Percentiles rank a stretch among this genome's conserved stretches.
phyloP scores from a whole-genome alignment of 2,888 invertebrate species.

The Taenaris catops region DNA sequence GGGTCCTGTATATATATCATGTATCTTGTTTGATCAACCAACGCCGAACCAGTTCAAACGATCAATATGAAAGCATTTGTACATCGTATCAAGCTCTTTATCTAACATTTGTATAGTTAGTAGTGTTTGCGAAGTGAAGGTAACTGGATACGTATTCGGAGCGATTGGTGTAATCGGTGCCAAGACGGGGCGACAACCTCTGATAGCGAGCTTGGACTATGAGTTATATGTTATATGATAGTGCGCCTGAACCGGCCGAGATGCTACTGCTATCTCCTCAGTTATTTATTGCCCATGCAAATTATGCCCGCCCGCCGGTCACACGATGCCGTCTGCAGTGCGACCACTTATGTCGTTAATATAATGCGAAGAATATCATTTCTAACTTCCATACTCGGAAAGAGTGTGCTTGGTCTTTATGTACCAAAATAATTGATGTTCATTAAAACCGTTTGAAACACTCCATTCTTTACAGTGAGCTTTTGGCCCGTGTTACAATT shows the following conservation, averaged over 20 bases:
- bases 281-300: conserved; percentile 67
- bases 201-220: conserved; percentile 46
- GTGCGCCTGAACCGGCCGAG: conserved; percentile 41
- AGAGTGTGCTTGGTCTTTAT: background rate
- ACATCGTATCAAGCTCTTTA: background rate
- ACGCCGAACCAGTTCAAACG: no score
- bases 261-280: conserved; percentile 45
- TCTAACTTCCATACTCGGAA: conserved; percentile 9
- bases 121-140: conserved; percentile 24
- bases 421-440: conserved; percentile 6
- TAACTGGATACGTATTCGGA: conserved; percentile 29
- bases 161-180: conserved; percentile 44
- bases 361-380: conserved; percentile 15
- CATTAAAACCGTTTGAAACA: conserved; percentile 2
- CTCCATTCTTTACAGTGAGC: conserved; percentile 2
- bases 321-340: conserved; percentile 31
- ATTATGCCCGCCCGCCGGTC: conserved; percentile 44
- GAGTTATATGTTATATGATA: conserved; percentile 29
- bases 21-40: no score
- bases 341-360: conserved; percentile 27
- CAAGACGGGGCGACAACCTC: conserved; percentile 67
- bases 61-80: background rate
- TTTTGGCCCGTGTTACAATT: no score
- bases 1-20: no score
- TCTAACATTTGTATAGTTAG: background rate